Percentiles rank a stretch among this genome's conserved stretches.
Evolutionary conservation across 2,113 vertebrate genomes (phyloP).

Genomic region (Dermatemys mawii): DNA sequence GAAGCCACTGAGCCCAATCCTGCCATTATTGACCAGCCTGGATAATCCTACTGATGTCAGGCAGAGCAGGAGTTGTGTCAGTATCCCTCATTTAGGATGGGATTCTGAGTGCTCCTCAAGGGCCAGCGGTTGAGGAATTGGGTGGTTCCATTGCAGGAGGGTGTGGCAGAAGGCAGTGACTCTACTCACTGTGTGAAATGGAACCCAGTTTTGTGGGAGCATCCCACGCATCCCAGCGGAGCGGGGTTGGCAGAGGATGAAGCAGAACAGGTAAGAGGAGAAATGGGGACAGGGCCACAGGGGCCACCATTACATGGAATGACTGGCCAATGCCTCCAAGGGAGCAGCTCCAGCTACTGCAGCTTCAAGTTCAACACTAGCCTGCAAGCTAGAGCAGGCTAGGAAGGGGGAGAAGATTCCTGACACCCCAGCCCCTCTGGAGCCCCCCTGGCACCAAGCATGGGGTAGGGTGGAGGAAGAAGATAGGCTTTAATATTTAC

Average conservation of each 20-base stretch:
- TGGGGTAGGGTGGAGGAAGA: background rate
- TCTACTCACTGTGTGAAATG: background rate
- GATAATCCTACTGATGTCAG: slow-evolving; percentile 27
- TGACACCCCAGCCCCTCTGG: background rate
- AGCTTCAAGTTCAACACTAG: background rate
- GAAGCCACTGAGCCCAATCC: slow-evolving; percentile 3
- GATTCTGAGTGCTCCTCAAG: accelerated
- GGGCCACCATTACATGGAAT: background rate
- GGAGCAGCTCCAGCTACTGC: background rate
- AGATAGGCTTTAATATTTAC: background rate
- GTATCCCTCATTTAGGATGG: background rate
- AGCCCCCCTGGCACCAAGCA: background rate
- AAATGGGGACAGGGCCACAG: background rate
- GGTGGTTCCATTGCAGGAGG: background rate
- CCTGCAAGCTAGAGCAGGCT: background rate
- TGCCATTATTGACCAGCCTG: background rate
- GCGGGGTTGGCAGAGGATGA: background rate
- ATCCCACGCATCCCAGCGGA: too few relatives aligned
- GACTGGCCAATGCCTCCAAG: background rate
- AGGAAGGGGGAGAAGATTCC: background rate
- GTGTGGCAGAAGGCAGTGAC: background rate
- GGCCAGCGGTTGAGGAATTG: background rate
- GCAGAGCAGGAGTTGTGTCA: background rate
- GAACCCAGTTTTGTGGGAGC: background rate
- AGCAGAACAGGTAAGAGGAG: background rate